phyloP scores from a whole-genome alignment of 2,113 vertebrate species.

The Myodes glareolus region DNA sequence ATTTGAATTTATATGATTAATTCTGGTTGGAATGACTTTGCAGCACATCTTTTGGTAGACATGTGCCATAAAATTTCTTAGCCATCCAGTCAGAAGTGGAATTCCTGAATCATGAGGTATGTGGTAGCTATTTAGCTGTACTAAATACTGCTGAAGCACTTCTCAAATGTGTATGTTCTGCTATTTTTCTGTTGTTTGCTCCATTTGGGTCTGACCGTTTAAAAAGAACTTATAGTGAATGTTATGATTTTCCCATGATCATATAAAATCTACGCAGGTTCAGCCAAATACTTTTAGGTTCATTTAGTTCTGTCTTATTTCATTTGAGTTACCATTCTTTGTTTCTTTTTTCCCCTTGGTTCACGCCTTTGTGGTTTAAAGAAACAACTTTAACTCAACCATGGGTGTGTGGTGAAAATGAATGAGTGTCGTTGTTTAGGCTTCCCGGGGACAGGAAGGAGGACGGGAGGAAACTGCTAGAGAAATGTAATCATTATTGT shows the following conservation, averaged over 20 bases:
- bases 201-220: neutral
- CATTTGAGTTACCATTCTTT: slow-evolving; percentile 22
- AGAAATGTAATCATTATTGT: slow-evolving; percentile 80
- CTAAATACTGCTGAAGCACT: slow-evolving; percentile 42
- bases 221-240: neutral
- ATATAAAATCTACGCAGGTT: slow-evolving; percentile 62
- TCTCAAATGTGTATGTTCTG: neutral
- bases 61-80: neutral
- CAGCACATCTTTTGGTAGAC: slow-evolving; percentile 19
- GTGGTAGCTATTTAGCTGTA: neutral
- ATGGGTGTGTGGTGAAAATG: slow-evolving; percentile 70
- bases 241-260: neutral
- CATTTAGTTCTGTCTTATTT: slow-evolving; percentile 40
- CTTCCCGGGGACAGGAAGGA: slow-evolving; percentile 78
- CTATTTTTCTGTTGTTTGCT: neutral
- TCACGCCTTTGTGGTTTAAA: slow-evolving; percentile 57
- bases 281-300: slow-evolving; percentile 39
- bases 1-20: slow-evolving; percentile 20
- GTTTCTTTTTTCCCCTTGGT: neutral
- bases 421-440: slow-evolving; percentile 75
- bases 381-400: slow-evolving; percentile 58
- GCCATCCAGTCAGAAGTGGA: neutral
- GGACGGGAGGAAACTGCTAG: slow-evolving; percentile 75
- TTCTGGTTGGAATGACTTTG: slow-evolving; percentile 11
- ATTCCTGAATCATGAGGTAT: neutral